These are phyloP conservation scores for Muscicapa striata DNA, from an alignment of 2,797 vertebrate species.

Conservation along the genomic window DNA sequence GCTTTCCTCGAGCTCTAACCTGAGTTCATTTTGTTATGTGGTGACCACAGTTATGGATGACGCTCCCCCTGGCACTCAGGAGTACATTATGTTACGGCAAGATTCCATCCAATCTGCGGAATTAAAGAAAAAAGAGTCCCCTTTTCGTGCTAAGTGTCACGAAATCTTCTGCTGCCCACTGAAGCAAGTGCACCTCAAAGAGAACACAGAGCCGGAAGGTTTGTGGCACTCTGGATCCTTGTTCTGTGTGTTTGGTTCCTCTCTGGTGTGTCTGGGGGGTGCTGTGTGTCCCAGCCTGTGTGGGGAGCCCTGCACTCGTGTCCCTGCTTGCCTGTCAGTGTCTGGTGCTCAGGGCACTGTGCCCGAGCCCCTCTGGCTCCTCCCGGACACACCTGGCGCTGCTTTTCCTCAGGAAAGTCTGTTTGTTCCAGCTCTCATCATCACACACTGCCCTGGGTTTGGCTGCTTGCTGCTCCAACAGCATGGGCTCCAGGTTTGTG, in stretches of 20 bases:
- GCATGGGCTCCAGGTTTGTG: too few species aligned
- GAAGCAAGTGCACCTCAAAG: slow-evolving; percentile 99
- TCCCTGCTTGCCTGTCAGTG: slow-evolving; percentile 74
- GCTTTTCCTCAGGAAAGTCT: slow-evolving; percentile 59
- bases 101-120: slow-evolving; percentile 99
- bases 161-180: slow-evolving; percentile 99
- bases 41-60: slow-evolving; percentile 99
- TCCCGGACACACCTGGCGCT: slow-evolving; percentile 51
- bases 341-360: slow-evolving; percentile 66
- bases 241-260: slow-evolving; percentile 77
- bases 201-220: slow-evolving; percentile 97
- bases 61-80: slow-evolving; percentile 98
- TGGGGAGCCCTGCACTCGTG: slow-evolving; percentile 53
- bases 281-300: slow-evolving; percentile 74
- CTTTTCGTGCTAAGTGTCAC: slow-evolving; percentile 99
- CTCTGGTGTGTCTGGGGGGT: slow-evolving; percentile 71
- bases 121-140: slow-evolving; percentile 99
- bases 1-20: slow-evolving; percentile 87
- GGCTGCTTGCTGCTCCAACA: slow-evolving; percentile 75
- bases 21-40: slow-evolving; percentile 98
- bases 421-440: slow-evolving; percentile 69
- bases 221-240: slow-evolving; percentile 88
- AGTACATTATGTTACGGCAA: slow-evolving; percentile 99
- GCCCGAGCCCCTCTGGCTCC: slow-evolving; percentile 33
- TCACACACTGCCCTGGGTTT: slow-evolving; percentile 65